These are phyloP conservation scores for Brachymystax lenok DNA, from an alignment of 2,797 vertebrate species.

Conservation along the genomic window DNA sequence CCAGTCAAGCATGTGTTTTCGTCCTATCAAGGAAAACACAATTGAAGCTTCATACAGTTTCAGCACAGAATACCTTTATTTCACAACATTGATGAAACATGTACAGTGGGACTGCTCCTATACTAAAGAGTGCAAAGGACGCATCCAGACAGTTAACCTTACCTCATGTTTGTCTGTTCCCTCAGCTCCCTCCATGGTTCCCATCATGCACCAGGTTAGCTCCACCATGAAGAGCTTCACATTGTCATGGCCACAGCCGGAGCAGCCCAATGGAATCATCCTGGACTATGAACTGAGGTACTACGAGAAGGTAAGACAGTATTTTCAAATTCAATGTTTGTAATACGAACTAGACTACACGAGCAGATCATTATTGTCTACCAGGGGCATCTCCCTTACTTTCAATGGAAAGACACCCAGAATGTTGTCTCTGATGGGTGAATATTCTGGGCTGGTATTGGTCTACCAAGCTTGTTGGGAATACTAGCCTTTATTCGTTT, in stretches of 20 bases:
- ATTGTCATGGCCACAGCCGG: slow-evolving; percentile 92
- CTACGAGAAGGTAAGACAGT: slow-evolving; percentile 87
- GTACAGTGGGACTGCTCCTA: background rate
- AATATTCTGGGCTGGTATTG: background rate
- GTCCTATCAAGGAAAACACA: background rate
- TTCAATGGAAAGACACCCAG: background rate
- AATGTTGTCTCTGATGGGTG: background rate
- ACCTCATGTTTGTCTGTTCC: background rate
- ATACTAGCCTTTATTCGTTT: background rate
- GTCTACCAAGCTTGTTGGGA: background rate
- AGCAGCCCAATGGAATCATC: slow-evolving; percentile 95
- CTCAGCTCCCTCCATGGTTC: slow-evolving; percentile 90
- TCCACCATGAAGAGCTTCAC: slow-evolving; percentile 95
- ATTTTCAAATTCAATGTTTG: background rate
- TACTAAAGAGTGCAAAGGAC: background rate
- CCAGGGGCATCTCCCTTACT: background rate
- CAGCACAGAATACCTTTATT: slow-evolving; percentile 7
- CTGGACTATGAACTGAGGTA: slow-evolving; percentile 94
- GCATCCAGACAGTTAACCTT: background rate
- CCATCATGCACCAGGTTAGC: slow-evolving; percentile 97
- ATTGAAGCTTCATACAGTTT: slow-evolving; percentile 17
- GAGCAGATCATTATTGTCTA: background rate
- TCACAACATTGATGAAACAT: background rate
- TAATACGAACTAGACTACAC: background rate
- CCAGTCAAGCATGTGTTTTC: background rate